Evolutionary conservation across 2,888 invertebrate genomes (phyloP).

Genomic region (Stegophylla sp.): DNA sequence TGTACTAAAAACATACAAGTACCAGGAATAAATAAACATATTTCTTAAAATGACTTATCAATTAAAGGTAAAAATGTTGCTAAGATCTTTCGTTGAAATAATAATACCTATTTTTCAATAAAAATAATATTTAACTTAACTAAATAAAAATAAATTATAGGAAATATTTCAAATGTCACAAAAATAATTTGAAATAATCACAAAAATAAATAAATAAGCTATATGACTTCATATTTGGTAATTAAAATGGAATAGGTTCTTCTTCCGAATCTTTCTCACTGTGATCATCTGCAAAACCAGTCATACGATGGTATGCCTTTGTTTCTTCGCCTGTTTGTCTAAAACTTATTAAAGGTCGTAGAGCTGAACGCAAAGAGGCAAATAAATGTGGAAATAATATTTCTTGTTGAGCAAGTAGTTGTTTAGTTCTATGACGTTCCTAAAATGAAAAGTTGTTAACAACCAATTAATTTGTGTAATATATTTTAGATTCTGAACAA

Average conservation of each 20-base stretch:
- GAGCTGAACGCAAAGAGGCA: conserved; percentile 76
- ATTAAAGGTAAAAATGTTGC: background rate
- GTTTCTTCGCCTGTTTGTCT: conserved; percentile 64
- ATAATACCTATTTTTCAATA: background rate
- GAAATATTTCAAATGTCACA: conserved; percentile 27
- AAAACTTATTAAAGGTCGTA: conserved; percentile 77
- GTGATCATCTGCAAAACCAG: background rate
- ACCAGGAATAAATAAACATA: conserved; percentile 15
- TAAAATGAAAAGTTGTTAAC: conserved; percentile 63
- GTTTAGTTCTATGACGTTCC: conserved; percentile 72
- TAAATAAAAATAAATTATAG: conserved; percentile 12
- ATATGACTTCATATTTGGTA: background rate
- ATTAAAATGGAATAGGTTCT: conserved; percentile 40
- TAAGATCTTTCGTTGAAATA: conserved; percentile 9
- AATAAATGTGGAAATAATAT: conserved; percentile 78
- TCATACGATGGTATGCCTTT: conserved; percentile 52
- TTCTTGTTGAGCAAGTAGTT: conserved; percentile 78
- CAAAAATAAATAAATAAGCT: conserved; percentile 13
- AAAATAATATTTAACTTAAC: conserved; percentile 11
- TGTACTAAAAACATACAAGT: conserved; percentile 23
- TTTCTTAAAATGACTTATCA: conserved; percentile 6
- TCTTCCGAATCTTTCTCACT: conserved; percentile 53
- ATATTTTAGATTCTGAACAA: too few species aligned
- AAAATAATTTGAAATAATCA: background rate
- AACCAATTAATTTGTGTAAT: background rate